A percentile compares a stretch with the other conserved stretches of the same genome.
Evolutionary conservation across 2,888 invertebrate species (phyloP).

Genomic region (Dascillus cervinus): DNA sequence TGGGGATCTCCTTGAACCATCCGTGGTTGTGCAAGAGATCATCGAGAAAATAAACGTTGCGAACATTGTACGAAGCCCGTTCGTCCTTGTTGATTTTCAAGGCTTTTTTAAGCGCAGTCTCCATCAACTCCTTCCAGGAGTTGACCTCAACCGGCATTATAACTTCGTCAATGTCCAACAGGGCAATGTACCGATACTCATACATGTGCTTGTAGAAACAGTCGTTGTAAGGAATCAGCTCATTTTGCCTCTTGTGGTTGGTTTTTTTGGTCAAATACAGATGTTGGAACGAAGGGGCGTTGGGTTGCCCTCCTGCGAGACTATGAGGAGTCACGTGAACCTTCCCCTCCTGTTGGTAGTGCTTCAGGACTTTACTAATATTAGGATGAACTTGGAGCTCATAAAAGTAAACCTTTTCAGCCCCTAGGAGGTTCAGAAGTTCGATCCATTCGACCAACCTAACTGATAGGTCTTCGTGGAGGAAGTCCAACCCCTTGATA

Average conservation of each 20-base stretch:
- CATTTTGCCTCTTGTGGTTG: constrained; percentile 90
- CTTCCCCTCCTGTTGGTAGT: constrained; percentile 54
- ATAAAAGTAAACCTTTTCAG: constrained; percentile 87
- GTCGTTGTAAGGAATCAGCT: constrained; percentile 93
- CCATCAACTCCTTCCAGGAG: constrained; percentile 73
- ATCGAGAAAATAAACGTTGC: constrained; percentile 90
- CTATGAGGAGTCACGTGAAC: constrained; percentile 74
- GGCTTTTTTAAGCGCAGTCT: constrained; percentile 56
- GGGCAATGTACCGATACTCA: constrained; percentile 80
- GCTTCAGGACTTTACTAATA: constrained; percentile 70
- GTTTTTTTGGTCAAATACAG: constrained; percentile 84
- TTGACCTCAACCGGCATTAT: constrained; percentile 76
- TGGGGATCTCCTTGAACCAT: constrained; percentile 72
- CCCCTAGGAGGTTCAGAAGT: constrained; percentile 75
- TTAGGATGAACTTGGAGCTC: constrained; percentile 87
- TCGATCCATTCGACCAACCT: constrained; percentile 93
- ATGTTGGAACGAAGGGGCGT: constrained; percentile 81
- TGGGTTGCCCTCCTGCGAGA: constrained; percentile 84
- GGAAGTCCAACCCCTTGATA: constrained; percentile 88
- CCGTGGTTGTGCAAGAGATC: constrained; percentile 74
- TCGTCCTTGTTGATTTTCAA: constrained; percentile 55
- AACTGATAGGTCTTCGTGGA: constrained; percentile 84
- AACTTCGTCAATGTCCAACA: constrained; percentile 90
- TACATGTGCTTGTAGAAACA: constrained; percentile 90
- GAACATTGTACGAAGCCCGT: constrained; percentile 76